Conservation (phyloP, 2,888 invertebrate species). For the Drosophila infuscata region DNA sequence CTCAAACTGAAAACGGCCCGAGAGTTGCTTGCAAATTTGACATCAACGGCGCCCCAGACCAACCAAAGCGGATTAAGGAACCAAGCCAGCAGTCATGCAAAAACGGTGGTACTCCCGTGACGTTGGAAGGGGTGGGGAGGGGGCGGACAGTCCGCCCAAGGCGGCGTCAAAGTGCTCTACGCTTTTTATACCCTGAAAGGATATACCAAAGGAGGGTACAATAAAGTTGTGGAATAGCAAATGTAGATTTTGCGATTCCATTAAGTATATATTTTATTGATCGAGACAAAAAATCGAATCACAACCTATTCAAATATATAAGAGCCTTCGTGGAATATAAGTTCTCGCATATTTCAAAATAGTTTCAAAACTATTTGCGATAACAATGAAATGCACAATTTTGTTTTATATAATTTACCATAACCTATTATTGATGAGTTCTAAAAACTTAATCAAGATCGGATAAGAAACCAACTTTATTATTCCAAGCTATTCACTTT, state of each 20-base stretch:
- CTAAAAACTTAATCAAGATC: neutral
- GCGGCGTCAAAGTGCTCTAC: conserved; percentile 50
- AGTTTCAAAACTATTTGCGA: neutral
- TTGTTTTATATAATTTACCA: no score
- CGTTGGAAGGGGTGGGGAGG: fast-evolving
- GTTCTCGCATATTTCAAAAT: neutral
- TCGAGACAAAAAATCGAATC: neutral
- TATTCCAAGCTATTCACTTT: neutral
- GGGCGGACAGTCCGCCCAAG: conserved; percentile 43
- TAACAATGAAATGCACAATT: neutral
- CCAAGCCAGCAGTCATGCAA: conserved; percentile 15
- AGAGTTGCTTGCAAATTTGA: conserved; percentile 76
- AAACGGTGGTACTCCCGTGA: neutral
- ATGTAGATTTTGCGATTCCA: neutral
- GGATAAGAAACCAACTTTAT: neutral
- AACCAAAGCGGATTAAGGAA: conserved; percentile 76
- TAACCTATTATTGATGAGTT: no score
- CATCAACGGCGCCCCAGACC: conserved; percentile 69
- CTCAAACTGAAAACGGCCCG: conserved; percentile 58
- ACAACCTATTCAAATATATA: no score
- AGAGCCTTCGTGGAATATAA: neutral
- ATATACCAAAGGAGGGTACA: neutral
- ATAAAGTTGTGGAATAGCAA: neutral
- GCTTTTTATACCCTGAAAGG: conserved; percentile 7
- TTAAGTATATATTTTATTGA: neutral